These are phyloP conservation scores for Leucophora obtusa DNA, from an alignment of 2,888 invertebrate genomes.

Conservation along the genomic window DNA sequence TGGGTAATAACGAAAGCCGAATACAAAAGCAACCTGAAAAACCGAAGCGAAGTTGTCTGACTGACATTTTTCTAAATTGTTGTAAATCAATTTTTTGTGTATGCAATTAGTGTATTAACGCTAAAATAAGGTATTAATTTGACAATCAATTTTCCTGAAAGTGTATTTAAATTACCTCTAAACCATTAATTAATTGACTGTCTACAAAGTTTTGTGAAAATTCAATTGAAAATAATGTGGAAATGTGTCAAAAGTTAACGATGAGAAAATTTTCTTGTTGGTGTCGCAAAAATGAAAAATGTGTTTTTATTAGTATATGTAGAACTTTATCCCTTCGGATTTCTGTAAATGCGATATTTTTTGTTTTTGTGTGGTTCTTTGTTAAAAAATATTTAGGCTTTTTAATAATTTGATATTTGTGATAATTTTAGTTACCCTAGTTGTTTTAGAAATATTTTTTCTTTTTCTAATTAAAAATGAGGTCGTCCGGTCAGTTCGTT, in stretches of 20 bases:
- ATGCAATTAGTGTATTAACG: conserved; percentile 73
- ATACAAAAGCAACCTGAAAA: conserved; percentile 70
- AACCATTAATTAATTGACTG: background rate
- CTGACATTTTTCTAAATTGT: conserved; percentile 64
- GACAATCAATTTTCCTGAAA: conserved; percentile 16
- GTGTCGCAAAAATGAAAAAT: conserved; percentile 39
- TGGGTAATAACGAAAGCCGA: conserved; percentile 69
- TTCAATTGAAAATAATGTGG: background rate
- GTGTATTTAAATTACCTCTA: conserved; percentile 1
- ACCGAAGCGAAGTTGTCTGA: conserved; percentile 70
- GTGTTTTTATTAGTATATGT: conserved; percentile 51
- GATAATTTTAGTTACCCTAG: background rate
- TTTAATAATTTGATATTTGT: too few species aligned
- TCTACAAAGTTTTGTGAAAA: conserved; percentile 9
- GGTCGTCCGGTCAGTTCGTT: conserved; percentile 9
- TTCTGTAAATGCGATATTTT: background rate
- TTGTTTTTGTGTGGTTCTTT: background rate
- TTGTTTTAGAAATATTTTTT: background rate
- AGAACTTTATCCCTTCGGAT: conserved; percentile 29
- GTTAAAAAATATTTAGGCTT: too few species aligned
- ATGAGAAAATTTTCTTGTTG: conserved; percentile 8
- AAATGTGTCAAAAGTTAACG: conserved; percentile 11
- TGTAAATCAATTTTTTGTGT: conserved; percentile 78
- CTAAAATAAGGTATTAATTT: conserved; percentile 70
- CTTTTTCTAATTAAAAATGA: background rate